Conservation (phyloP, 1,140 invertebrate species). For the Archivesica marissinica region DNA sequence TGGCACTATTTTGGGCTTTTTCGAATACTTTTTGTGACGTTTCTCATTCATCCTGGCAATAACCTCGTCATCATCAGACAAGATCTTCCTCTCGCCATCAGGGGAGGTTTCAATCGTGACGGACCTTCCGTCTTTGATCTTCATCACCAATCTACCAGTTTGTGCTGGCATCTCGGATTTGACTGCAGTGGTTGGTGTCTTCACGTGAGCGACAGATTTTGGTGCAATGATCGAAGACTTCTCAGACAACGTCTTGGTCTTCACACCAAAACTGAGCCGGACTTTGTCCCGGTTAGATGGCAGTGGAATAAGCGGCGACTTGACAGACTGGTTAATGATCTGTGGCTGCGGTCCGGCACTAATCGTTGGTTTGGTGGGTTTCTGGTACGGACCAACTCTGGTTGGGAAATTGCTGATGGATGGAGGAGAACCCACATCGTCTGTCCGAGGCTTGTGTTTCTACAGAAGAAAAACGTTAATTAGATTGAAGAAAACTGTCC, state of each 20-base stretch:
- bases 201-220: neutral
- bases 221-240: no score
- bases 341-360: neutral
- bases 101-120: slow-evolving; percentile 77
- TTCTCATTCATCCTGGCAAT: slow-evolving; percentile 26
- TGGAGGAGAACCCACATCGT: neutral
- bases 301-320: slow-evolving; percentile 57
- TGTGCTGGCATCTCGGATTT: neutral
- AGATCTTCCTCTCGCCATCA: slow-evolving; percentile 73
- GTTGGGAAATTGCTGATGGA: neutral
- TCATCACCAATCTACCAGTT: slow-evolving; percentile 81
- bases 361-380: neutral
- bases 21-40: neutral
- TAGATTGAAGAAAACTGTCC: neutral
- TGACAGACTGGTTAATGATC: slow-evolving; percentile 47
- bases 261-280: slow-evolving; percentile 74
- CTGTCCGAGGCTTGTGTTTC: neutral
- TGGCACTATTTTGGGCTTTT: slow-evolving; percentile 77
- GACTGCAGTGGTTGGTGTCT: neutral
- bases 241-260: neutral
- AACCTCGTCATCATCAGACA: slow-evolving; percentile 49
- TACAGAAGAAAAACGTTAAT: no score
- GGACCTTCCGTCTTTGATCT: slow-evolving; percentile 82
- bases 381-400: neutral
- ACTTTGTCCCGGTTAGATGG: slow-evolving; percentile 76